Base-by-base conservation (phyloP, 64 coral and sea anemone species). In the Stichodactyla helianthus region DNA sequence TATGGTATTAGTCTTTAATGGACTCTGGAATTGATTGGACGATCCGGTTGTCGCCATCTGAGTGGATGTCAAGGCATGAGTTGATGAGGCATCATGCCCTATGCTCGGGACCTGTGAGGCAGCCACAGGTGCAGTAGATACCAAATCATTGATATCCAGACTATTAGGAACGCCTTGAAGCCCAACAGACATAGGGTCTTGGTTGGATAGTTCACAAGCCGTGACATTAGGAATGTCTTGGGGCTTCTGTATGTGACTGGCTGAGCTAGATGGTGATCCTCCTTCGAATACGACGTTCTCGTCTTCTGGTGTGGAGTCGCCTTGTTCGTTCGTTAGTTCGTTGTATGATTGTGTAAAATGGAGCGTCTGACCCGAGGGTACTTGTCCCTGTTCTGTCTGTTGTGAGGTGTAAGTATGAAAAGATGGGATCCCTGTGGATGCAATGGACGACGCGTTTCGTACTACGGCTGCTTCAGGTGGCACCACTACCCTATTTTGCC, bases 391-490 rank as follows among this genome's bases (percentile, higher is more conserved):
- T 19, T 53, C 77, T 64, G 83, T 81, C n/a, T 57, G 68, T 8
- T 83, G 70, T 16, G 54, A 54, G 10, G 53, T 51, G 55, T 55
- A 35, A 64, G 22, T 62, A 27, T 64, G 79, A 52, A 59, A 53
- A 57, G 87, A 82, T 83, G 88, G 60, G 54, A 58, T 59, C 78
- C 35, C 52, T 81, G 78, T 54, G 16, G 78, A 81, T 15, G 28
- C 15, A 28, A 50, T 79, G 77, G 77, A 50, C 28, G 78, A 8
- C 25, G 25, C 68, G 17, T 23, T 74, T 74, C 68, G 78, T 12
- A 63, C 35, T 44, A 44, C 54, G 2, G 54, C 12, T 18, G 71
- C 16, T 60, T 20, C 62, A 9, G 84, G 4, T 5, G 84, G 50
- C 51, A 50, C 18, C 11, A 78, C 74, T 78, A 51, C 44, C 54